Percentiles rank a stretch among this genome's conserved stretches.
Evolutionary conservation across 2,888 invertebrate genomes (phyloP).

Genomic region (Nasonovia ribisnigri): DNA sequence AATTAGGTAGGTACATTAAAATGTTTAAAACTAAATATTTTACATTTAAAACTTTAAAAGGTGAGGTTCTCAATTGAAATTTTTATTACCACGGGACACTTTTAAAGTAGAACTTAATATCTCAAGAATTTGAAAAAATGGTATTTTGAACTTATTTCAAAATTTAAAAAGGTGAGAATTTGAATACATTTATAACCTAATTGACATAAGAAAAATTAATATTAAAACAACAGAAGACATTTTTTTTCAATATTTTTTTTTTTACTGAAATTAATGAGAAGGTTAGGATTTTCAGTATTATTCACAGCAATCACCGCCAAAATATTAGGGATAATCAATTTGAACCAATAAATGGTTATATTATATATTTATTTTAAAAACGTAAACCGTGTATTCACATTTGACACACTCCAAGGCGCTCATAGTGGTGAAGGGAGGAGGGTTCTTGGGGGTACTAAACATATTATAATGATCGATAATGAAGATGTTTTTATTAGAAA

Average conservation of each 20-base stretch:
- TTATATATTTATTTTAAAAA: not conserved
- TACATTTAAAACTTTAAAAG: too few species aligned
- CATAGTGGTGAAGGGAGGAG: not conserved
- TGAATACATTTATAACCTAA: too few species aligned
- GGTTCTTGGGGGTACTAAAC: not conserved
- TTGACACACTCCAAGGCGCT: not conserved
- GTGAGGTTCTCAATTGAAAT: not conserved
- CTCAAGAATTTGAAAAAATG: not conserved
- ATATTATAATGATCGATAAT: not conserved
- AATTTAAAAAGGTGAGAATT: not conserved
- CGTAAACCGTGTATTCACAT: not conserved
- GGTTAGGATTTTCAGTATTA: not conserved
- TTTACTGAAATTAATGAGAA: not conserved
- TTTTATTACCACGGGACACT: not conserved
- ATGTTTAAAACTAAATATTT: not conserved
- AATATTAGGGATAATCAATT: not conserved
- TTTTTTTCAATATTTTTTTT: too few species aligned
- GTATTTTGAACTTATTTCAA: not conserved
- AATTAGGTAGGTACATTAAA: not conserved
- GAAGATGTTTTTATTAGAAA: not conserved
- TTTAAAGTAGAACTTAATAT: not conserved
- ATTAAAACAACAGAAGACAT: too few species aligned
- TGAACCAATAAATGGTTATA: too few species aligned
- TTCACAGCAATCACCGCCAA: not conserved
- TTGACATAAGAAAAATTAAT: too few species aligned